A percentile compares a stretch with the other conserved stretches of the same genome.
phyloP scores from a whole-genome alignment of 2,888 invertebrate species.

The Punctoribates punctum region DNA sequence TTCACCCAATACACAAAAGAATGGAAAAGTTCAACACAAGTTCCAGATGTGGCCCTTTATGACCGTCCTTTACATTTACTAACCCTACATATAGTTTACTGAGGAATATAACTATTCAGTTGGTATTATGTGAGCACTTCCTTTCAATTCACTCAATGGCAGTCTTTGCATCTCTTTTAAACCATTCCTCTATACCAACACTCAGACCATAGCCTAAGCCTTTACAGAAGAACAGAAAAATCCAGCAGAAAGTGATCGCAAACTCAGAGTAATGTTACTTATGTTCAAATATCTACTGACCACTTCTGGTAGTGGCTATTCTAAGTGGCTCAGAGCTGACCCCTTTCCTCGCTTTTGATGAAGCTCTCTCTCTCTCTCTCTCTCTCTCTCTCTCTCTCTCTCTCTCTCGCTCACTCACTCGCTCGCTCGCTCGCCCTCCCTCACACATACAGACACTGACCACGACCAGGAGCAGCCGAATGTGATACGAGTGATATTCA shows the following conservation, averaged over 20 bases:
- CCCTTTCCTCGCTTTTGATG: too few species aligned
- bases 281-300: slow-evolving; percentile 13
- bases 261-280: background rate
- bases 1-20: too few species aligned
- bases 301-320: slow-evolving; percentile 29
- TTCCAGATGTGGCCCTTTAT: slow-evolving; percentile 27
- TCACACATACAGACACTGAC: too few species aligned
- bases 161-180: slow-evolving; percentile 16
- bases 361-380: too few species aligned
- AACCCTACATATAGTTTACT: too few species aligned
- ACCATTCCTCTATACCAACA: slow-evolving; percentile 10
- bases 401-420: slow-evolving; percentile 6
- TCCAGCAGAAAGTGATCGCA: background rate
- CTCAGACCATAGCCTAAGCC: background rate
- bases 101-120: background rate
- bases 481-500: too few species aligned
- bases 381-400: background rate
- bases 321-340: slow-evolving; percentile 1
- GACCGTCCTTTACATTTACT: too few species aligned
- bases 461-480: too few species aligned
- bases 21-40: background rate
- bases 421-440: background rate
- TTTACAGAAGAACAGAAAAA: background rate
- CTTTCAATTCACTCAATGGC: background rate
- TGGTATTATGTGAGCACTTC: slow-evolving; percentile 22